These are phyloP conservation scores for Sminthurides bifidus DNA, from an alignment of 1,140 invertebrate genomes.

Conservation along the genomic window DNA sequence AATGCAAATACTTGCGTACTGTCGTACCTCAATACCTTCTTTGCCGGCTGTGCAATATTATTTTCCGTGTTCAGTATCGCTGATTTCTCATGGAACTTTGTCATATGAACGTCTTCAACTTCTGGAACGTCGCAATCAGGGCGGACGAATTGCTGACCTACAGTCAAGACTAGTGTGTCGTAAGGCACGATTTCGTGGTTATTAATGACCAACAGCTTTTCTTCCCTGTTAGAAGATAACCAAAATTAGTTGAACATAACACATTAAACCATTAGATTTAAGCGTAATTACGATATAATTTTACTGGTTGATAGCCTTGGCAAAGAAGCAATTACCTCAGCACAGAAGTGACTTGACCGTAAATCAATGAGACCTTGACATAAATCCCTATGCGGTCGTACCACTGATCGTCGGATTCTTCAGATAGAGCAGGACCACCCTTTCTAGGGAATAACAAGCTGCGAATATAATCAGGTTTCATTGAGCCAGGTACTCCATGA, in stretches of 20 bases:
- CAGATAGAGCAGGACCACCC: conserved; percentile 37
- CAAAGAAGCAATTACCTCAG: conserved; percentile 39
- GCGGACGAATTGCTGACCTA: conserved; percentile 45
- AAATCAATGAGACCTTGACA: conserved; percentile 44
- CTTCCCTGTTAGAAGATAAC: conserved; percentile 36
- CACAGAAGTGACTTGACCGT: conserved; percentile 42
- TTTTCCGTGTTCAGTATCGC: background rate
- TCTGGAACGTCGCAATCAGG: conserved; percentile 24
- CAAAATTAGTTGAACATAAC: background rate
- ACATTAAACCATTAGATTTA: background rate
- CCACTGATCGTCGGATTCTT: conserved; percentile 15
- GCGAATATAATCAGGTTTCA: conserved; percentile 35
- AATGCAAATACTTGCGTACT: conserved; percentile 34
- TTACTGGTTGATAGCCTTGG: background rate
- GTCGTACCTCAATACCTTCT: conserved; percentile 1
- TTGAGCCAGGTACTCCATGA: conserved; percentile 48
- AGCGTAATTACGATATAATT: background rate
- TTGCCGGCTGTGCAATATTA: background rate
- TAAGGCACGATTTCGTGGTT: conserved; percentile 43
- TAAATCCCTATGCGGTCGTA: conserved; percentile 36
- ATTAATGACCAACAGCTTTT: conserved; percentile 45
- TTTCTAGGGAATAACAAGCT: conserved; percentile 39
- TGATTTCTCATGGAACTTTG: conserved; percentile 37
- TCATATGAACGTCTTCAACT: too few species aligned
- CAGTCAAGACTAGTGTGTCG: conserved; percentile 48